Evolutionary conservation across 2,797 vertebrate species (phyloP), one percentile per base, ranked within the genome.

Genomic region (Balearica regulorum): DNA sequence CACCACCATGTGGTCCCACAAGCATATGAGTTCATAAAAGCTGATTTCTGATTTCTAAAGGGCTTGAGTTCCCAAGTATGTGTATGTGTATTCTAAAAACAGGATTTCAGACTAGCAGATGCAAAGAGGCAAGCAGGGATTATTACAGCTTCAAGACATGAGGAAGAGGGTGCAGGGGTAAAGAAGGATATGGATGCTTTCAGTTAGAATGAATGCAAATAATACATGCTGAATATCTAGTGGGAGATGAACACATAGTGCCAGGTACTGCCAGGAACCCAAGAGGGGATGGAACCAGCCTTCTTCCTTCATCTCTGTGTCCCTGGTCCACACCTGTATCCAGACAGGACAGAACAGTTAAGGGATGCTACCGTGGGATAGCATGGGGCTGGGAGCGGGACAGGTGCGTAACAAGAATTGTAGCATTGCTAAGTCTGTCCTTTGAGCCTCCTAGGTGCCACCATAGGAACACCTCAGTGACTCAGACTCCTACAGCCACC

Each of bases 221-320:
- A 55, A 26, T 7, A 31, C 0, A 0, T 43, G 20, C 10, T 57
- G 25, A 16, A 70, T 66, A 90, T 87, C 41, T 73, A 29, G 22
- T 18, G 21, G 5, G 48, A 92, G 17, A n/a, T 29, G 28, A 92
- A 93, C 9, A 29, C 0, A 0, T 28, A 16, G 13, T 4, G 2
- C 35, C 41, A 37, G 29, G 11, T 62, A 46, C 58, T 82, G 43
- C 26, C 1, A 6, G 54, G 26, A 79, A 22, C 35, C 35, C 35
- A 54, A 25, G n/a, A 90, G 20, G 7, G 39, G n/a, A 54, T 62
- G 35, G 49, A 88, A 43, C 4, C 57, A 85, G 15, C 19, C 54
- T 69, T 10, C 24, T 76, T 10, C n/a, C 31, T 13, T 61, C 6
- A 25, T 57, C 24, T 8, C 39, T 19, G 6, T 24, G 13, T 68